Evolutionary conservation across 2,113 vertebrate genomes (phyloP), one percentile per base, ranked within the genome.

Genomic region (Rynchops niger): DNA sequence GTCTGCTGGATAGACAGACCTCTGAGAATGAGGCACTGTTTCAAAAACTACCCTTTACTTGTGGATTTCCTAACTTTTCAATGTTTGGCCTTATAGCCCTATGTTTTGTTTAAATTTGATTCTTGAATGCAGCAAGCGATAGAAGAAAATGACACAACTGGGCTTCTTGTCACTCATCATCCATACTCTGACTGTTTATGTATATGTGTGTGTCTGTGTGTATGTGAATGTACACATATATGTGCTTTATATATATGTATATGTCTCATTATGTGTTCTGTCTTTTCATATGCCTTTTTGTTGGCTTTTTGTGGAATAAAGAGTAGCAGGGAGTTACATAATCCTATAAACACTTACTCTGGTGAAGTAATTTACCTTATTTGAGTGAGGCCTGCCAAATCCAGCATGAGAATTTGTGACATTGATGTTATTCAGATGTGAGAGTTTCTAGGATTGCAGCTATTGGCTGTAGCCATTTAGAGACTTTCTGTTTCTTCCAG

Each of bases 361-460:
- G 66, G 70, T 83, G 84, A 90, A 94, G 59, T 87, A 89, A 87
- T 89, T 96, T 92, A 95, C 88, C 79, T 90, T 91, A 77, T 86
- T 92, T 86, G 63, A 95, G 62, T 43, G 58, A 86, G 23, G 29
- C 47, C 71, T 88, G 74, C 50, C 66, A 95, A 96, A 96, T 82
- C 36, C 43, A 85, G 87, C 90, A 65, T 91, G 74, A 82, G 70
- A 93, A 90, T 94, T 94, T 77, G 58, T 96, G 87, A 95, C 87
- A 80, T 25, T 94, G 90, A 96, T 90, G 71, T 90, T 79, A 82
- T 90, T 96, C 94, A 97, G 77, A 95, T 93, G 91, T 89, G 86
- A 85, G 72, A 86, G 53, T 93, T 96, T 95, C 91, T 81, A 72
- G 83, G 88, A 70, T 29, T 88, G 49, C 82, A 95, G 32, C 43